Base-by-base conservation (phyloP, 2,113 vertebrate genomes). In the Casuarius casuarius region DNA sequence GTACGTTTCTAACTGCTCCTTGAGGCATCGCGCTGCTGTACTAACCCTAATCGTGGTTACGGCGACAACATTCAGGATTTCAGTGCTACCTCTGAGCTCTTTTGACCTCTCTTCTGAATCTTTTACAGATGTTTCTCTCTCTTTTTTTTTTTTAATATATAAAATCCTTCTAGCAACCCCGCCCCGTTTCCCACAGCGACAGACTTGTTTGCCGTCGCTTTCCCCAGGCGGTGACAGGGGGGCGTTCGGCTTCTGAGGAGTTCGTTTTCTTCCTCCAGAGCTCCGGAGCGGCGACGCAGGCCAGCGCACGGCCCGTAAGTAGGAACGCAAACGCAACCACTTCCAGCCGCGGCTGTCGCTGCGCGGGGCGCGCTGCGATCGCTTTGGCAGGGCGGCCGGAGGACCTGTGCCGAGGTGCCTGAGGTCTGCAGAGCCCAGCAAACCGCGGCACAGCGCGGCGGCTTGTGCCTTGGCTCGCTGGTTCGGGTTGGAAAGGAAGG, bases 241-340 rank as follows among this genome's bases (percentile, higher is more conserved):
- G 31, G 35, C 46, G 92, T 46, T 49, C 68, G 62, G 12, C 48
- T 85, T 73, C 52, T 89, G 33, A 56, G 48, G 29, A 65, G 13
- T 33, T 82, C 2, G 12, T 65, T 44, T 51, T 67, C 42, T 74
- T 33, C 59, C 20, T 89, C 75, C 78, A 73, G 44, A 89, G 23
- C 40, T 84, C 82, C 91, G 56, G 20, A 65, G 5, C 6, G 0
- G 35, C 49, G 1, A 3, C 42, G 44, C 17, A 5, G 52, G 61
- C 61, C 74, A 83, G 42, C 42, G 8, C 46, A 2, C 4, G 0
- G 70, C 0, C 0, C 12, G 0, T 59, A 48, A 54, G n/a, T n/a
- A 87, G 73, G 67, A 84, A 59, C 16, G 71, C 33, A 42, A 71
- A 46, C 14, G 29, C 81, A 87, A 80, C 94, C 77, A 91, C 81